These are phyloP conservation scores for Drosophila meridionalis DNA, from an alignment of 2,888 invertebrate genomes.

Conservation along the genomic window DNA sequence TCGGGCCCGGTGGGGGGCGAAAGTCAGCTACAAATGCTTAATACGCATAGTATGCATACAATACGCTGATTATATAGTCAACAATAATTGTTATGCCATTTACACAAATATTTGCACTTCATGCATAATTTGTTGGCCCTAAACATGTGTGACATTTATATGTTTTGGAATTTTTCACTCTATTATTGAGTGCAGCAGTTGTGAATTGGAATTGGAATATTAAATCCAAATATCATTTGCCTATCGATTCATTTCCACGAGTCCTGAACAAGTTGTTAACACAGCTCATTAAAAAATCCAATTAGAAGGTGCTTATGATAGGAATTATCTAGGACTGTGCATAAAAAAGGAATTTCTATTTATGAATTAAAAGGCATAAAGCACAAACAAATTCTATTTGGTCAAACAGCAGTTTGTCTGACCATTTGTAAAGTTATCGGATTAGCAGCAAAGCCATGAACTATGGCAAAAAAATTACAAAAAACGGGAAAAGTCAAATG, in stretches of 20 bases:
- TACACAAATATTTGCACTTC: conserved; percentile 51
- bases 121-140: conserved; percentile 41
- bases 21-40: conserved; percentile 45
- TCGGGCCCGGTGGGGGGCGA: background rate
- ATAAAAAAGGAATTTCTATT: background rate
- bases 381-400: background rate
- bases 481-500: background rate
- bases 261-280: background rate
- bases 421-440: background rate
- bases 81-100: conserved; percentile 54
- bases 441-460: background rate
- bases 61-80: conserved; percentile 53
- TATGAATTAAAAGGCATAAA: background rate
- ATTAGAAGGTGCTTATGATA: background rate
- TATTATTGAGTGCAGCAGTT: conserved; percentile 9
- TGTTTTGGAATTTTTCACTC: background rate
- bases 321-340: background rate
- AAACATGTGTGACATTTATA: conserved; percentile 22
- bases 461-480: background rate
- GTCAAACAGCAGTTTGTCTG: background rate
- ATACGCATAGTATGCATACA: conserved; percentile 43
- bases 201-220: background rate
- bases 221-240: background rate
- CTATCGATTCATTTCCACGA: background rate
- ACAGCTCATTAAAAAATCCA: background rate